A percentile compares a stretch with the other conserved stretches of the same genome.
phyloP scores from a whole-genome alignment of 2,888 invertebrate species.

The Andrena praecox region DNA sequence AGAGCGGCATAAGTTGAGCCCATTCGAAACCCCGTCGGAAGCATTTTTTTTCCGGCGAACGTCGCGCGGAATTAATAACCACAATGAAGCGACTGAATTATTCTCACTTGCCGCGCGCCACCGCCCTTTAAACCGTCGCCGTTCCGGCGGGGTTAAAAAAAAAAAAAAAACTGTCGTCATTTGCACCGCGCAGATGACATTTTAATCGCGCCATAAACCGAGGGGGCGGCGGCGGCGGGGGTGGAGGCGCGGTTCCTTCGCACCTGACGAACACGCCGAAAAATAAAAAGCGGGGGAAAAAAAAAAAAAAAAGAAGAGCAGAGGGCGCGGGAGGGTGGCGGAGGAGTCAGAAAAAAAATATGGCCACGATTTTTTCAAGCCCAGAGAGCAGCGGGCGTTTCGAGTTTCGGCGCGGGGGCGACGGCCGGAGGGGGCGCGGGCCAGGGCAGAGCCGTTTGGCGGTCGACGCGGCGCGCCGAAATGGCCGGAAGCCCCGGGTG shows the following conservation, averaged over 20 bases:
- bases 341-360: slow-evolving; percentile 64
- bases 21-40: slow-evolving; percentile 61
- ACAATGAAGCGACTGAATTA: slow-evolving; percentile 71
- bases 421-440: slow-evolving; percentile 53
- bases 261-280: slow-evolving; percentile 4
- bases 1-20: slow-evolving; percentile 58
- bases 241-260: slow-evolving; percentile 42
- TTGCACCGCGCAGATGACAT: slow-evolving; percentile 70
- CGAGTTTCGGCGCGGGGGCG: slow-evolving; percentile 66
- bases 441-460: slow-evolving; percentile 68
- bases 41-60: slow-evolving; percentile 45
- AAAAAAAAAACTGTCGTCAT: slow-evolving; percentile 67
- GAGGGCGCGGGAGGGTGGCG: not conserved
- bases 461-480: slow-evolving; percentile 70
- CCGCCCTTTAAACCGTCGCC: slow-evolving; percentile 35
- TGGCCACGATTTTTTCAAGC: slow-evolving; percentile 69
- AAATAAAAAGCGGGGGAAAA: not conserved
- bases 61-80: slow-evolving; percentile 66
- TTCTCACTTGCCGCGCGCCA: slow-evolving; percentile 37
- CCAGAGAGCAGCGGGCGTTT: slow-evolving; percentile 60
- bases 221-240: slow-evolving; percentile 12
- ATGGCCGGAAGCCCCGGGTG: slow-evolving; percentile 80
- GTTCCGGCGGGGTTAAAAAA: slow-evolving; percentile 42
- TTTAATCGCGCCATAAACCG: slow-evolving; percentile 65
- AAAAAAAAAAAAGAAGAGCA: not conserved